A percentile compares a stretch with the other conserved stretches of the same genome.
Conservation (phyloP, 64 coral and sea anemone species). For the Porites lutea region DNA sequence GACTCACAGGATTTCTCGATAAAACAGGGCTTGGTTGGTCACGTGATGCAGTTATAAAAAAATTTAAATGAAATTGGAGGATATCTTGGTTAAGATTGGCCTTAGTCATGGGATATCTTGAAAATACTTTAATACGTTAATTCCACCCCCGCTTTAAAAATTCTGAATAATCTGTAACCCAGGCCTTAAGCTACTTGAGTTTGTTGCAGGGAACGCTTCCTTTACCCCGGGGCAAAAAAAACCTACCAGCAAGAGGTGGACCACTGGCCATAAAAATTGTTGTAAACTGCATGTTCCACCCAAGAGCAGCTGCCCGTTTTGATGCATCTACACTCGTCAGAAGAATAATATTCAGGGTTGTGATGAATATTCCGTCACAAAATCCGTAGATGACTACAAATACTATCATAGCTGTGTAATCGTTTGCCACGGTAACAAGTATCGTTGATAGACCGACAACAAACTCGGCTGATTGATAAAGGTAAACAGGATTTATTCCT, state of each 20-base stretch:
- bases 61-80: too few relatives aligned
- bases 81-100: too few relatives aligned
- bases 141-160: too few relatives aligned
- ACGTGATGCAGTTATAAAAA: too few relatives aligned
- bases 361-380: conserved; percentile 26
- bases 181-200: too few relatives aligned
- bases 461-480: not conserved
- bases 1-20: too few relatives aligned
- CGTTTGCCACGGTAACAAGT: not conserved
- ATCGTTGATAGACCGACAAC: conserved; percentile 39
- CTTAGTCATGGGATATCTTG: too few relatives aligned
- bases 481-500: conserved; percentile 20
- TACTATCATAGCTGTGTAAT: conserved; percentile 24
- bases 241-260: conserved; percentile 1
- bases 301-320: not conserved
- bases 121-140: too few relatives aligned
- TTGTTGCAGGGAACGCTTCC: too few relatives aligned
- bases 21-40: too few relatives aligned
- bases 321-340: not conserved
- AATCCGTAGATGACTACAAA: conserved; percentile 50
- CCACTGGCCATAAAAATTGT: not conserved
- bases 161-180: too few relatives aligned
- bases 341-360: not conserved
- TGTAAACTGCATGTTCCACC: not conserved
- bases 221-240: not conserved